Evolutionary conservation across 2,797 vertebrate species (phyloP).

Genomic region (Chanos chanos): DNA sequence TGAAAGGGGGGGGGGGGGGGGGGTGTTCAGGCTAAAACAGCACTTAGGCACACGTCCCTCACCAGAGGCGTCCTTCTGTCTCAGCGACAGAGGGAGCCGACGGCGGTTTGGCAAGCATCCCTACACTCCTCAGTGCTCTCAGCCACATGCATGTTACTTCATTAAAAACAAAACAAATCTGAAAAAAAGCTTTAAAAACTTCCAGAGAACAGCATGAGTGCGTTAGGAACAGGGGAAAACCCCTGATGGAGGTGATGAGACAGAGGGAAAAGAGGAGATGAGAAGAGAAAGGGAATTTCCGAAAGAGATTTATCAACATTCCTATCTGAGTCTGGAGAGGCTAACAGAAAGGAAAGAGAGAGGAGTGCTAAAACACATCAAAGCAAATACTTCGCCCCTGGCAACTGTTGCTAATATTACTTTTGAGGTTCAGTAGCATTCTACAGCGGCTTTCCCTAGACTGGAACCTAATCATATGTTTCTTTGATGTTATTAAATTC

Average conservation of each 20-base stretch:
- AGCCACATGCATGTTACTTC: conserved; percentile 11
- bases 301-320: conserved; percentile 37
- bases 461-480: conserved; percentile 46
- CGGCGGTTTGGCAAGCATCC: conserved; percentile 19
- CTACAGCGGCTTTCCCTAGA: conserved; percentile 41
- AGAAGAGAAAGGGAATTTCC: not conserved
- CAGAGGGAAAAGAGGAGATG: not conserved
- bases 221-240: not conserved
- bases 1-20: not conserved
- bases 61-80: conserved; percentile 27
- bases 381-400: conserved; percentile 54
- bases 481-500: conserved; percentile 60
- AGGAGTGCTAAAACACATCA: conserved; percentile 48
- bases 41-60: conserved; percentile 6
- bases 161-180: conserved; percentile 45
- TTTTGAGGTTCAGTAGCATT: conserved; percentile 52
- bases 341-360: conserved; percentile 37
- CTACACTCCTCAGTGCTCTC: conserved; percentile 9
- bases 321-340: conserved; percentile 39
- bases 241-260: not conserved
- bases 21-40: not conserved
- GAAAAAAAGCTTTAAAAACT: conserved; percentile 24
- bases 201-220: not conserved
- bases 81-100: not conserved
- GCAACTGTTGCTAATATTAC: conserved; percentile 47